Conservation (phyloP, 1,140 invertebrate genomes). For the Drosophila melanogaster region Release_6_plus_ISO1_MT NT_037436.4:3357001-3357500, state of each 20-base stretch:
- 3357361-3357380: conserved; percentile 94
- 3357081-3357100: conserved; percentile 93
- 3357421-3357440: conserved; percentile 91
- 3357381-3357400: conserved; percentile 92
- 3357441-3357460: conserved; percentile 93
- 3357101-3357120: conserved; percentile 94
- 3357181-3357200: conserved; percentile 95
- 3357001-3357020: conserved; percentile 98
- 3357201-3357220: conserved; percentile 97
- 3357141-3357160: conserved; percentile 95
- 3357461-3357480: conserved; percentile 95
- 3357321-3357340: conserved; percentile 95
- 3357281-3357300: conserved; percentile 93
- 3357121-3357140: conserved; percentile 93
- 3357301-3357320: conserved; percentile 95
- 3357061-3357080: conserved; percentile 94
- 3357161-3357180: conserved; percentile 95
- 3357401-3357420: conserved; percentile 96
- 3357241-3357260: conserved; percentile 98
- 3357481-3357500: conserved; percentile 92
- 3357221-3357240: conserved; percentile 96
- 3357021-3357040: conserved; percentile 97
- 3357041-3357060: conserved; percentile 95
- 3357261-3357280: conserved; percentile 92
- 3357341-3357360: conserved; percentile 94